Base-by-base conservation (phyloP, 1,140 invertebrate species). In the Drosophila malerkotliana region DNA sequence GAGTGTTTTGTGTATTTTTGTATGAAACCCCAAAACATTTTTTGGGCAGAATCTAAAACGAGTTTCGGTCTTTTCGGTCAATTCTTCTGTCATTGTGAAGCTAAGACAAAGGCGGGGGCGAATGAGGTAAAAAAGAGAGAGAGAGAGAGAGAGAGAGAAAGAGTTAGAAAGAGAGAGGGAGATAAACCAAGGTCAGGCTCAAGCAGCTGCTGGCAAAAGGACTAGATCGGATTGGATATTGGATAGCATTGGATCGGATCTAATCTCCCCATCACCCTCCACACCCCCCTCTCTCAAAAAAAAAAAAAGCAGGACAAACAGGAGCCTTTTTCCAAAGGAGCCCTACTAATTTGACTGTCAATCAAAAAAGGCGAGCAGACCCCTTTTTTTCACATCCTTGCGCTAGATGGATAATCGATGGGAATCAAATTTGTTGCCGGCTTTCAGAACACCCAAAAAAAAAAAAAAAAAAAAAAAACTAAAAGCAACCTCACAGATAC, bases 291-390 rank as follows among this genome's bases (percentile, higher is more conserved):
- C 4, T 3, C 15, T 5, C 15, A 44, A n/a, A 51, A 24, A 24
- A 28, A 28, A 28, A 18, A n/a, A 51, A 24, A 24, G 7, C 21
- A 51, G 49, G 24, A 15, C 24, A 32, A 28, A 26, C n/a, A n/a
- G n/a, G 24, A 30, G 28, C 24, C 24, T 28, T 15, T 28, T 15
- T 37, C 12, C 34, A 3, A 14, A 39, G 49, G 34, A 62, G 59
- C 63, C 52, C 52, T 67, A 69, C 85, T 90, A 90, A 90, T 90
- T 90, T 82, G 82, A 77, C 71, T 90, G 87, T 90, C 87, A 90
- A 90, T 89, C 85, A 89, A 87, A 87, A 59, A 58, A 54, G 48
- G 34, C 52, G 63, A 61, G 61, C 47, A 71, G 12, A 34, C 41
- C 15, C 8, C 15, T 44, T 44, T 14, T 14, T 10, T 44, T 18